Percentiles rank a stretch among this genome's conserved stretches.
These are phyloP conservation scores for Mesochorus sp. DNA, from an alignment of 2,888 invertebrate genomes.

Conservation along the genomic window DNA sequence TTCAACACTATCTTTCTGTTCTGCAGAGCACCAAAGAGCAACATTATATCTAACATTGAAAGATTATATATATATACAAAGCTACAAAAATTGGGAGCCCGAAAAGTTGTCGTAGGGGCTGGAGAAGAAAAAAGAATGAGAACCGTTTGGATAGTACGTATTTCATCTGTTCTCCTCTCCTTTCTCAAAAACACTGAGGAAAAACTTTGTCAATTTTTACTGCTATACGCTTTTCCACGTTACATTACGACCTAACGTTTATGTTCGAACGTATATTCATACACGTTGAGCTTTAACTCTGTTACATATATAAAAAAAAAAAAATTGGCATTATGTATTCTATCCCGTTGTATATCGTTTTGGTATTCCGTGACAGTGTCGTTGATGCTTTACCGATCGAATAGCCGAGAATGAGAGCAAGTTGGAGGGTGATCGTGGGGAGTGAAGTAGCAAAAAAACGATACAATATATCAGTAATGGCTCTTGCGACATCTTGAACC, in stretches of 20 bases:
- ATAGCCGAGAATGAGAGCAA: constrained; percentile 17
- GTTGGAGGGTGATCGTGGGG: background rate
- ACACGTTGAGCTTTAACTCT: constrained; percentile 45
- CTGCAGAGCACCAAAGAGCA: constrained; percentile 36
- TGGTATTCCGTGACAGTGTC: constrained; percentile 76
- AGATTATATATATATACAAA: background rate
- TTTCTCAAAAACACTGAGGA: constrained; percentile 32
- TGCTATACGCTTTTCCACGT: constrained; percentile 55
- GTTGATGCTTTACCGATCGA: constrained; percentile 77
- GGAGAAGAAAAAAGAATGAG: constrained; percentile 23
- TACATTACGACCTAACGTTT: constrained; percentile 48
- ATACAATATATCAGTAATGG: constrained; percentile 69
- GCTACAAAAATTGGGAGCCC: constrained; percentile 38
- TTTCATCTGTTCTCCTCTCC: constrained; percentile 57
- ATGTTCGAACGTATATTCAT: background rate
- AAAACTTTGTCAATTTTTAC: constrained; percentile 62
- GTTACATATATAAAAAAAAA: constrained; percentile 47
- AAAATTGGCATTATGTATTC: constrained; percentile 57
- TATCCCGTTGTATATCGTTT: constrained; percentile 64
- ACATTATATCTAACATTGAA: constrained; percentile 5
- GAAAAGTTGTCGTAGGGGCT: constrained; percentile 37
- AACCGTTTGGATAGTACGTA: constrained; percentile 50
- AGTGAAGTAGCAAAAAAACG: constrained; percentile 11
- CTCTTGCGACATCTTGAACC: constrained; percentile 77
- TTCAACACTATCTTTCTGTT: constrained; percentile 56